Evolutionary conservation across 2,797 vertebrate genomes (phyloP).

Genomic region (Ispidina lecontei): DNA sequence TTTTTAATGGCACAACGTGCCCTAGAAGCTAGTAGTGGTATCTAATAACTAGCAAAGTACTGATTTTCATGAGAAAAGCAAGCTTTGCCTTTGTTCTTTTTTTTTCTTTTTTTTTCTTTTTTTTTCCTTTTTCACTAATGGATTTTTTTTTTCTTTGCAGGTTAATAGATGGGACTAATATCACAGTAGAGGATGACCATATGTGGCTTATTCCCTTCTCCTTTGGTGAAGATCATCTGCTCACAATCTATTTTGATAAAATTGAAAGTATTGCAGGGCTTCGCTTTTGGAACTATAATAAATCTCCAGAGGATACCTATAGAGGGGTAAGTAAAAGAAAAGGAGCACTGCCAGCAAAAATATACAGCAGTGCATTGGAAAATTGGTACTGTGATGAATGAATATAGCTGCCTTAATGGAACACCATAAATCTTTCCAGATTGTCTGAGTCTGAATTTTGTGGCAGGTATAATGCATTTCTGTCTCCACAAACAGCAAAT

Average conservation of each 20-base stretch:
- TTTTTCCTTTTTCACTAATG: slow-evolving; percentile 5
- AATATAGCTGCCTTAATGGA: slow-evolving; percentile 67
- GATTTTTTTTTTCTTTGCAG: slow-evolving; percentile 75
- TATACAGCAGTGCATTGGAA: slow-evolving; percentile 65
- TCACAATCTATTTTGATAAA: slow-evolving; percentile 85
- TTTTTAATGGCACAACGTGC: background rate
- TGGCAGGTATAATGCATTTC: slow-evolving; percentile 39
- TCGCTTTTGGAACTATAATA: slow-evolving; percentile 99
- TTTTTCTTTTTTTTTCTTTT: background rate
- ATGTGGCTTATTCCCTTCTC: slow-evolving; percentile 98
- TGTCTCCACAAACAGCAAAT: slow-evolving; percentile 52
- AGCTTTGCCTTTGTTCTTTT: background rate
- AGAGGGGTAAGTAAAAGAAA: slow-evolving; percentile 89
- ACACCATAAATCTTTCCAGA: slow-evolving; percentile 76
- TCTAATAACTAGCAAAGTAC: background rate
- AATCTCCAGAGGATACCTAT: slow-evolving; percentile 95
- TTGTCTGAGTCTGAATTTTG: slow-evolving; percentile 63
- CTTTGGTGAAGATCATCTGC: slow-evolving; percentile 84
- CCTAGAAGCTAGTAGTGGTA: background rate
- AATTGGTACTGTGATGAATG: slow-evolving; percentile 74
- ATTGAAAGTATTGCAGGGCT: slow-evolving; percentile 88
- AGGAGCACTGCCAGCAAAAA: slow-evolving; percentile 65
- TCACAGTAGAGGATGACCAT: slow-evolving; percentile 91
- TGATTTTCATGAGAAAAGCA: background rate
- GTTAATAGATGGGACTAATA: slow-evolving; percentile 90